Evolutionary conservation across 2,113 vertebrate species (phyloP), one percentile per base, ranked within the genome.

Genomic region (Enhydra lutris): DNA sequence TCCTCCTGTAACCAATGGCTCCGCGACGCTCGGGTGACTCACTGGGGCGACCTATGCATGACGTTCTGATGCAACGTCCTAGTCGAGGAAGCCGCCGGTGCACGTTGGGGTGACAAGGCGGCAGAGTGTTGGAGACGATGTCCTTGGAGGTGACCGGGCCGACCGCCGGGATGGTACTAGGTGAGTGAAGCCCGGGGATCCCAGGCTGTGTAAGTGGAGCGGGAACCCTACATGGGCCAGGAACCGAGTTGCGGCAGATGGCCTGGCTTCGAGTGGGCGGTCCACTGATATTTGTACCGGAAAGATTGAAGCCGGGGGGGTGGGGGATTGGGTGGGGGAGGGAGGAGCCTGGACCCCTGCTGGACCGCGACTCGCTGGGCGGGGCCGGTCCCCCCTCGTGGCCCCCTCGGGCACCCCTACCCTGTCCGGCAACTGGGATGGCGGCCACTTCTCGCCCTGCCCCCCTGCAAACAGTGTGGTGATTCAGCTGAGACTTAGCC

Each of bases 151-250:
- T 98, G 69, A 71, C 76, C 52, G 26, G 59, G 63, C 87, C 80
- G 3, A 55, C 97, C 2, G 89, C 97, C 4, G 92, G 23, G 36
- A 96, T 98, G 97, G 97, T 97, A 8, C 97, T 97, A 8, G 97
- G 98, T 98, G 94, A 81, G 97, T 85, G 92, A 36, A 59, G 29
- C 14, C 12, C 12, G 4, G 94, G 15, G 24, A 24, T 13, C 13
- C 45, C 9, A 1, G 57, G 9, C 50, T 4, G 31, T 26, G 24
- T 1, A 15, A 34, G 84, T 5, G 71, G 86, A 6, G 23, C 84
- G 12, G 4, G 18, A 89, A 21, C 34, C 23, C 20, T 9, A 13
- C 14, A 14, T 52, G 87, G 65, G 47, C 7, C 26, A 20, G 63
- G 61, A 47, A 3, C 55, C 26, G 29, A 1, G 26, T 0, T 47